phyloP scores from a whole-genome alignment of 2,113 vertebrate genomes.

The Trogon melanurus region DNA sequence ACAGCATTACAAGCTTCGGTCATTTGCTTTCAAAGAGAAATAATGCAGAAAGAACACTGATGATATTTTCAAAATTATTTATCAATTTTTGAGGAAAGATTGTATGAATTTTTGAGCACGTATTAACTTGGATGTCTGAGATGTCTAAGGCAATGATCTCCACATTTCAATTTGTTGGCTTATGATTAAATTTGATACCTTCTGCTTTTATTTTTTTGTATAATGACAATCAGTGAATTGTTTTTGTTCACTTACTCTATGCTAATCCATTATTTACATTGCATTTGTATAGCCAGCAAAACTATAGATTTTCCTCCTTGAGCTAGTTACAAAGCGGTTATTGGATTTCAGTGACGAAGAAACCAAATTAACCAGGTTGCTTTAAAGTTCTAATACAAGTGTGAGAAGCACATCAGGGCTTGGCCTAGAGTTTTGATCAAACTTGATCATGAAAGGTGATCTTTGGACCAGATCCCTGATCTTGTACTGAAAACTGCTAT shows the following conservation, averaged over 20 bases:
- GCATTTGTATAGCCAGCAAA: neutral
- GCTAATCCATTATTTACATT: neutral
- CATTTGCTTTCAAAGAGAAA: neutral
- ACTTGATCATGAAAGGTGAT: neutral
- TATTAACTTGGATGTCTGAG: neutral
- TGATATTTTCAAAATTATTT: neutral
- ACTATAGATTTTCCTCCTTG: neutral
- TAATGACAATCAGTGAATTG: neutral
- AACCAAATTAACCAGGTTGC: neutral
- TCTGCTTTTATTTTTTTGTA: neutral
- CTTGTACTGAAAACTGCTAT: neutral
- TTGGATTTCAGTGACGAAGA: neutral
- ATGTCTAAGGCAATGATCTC: neutral
- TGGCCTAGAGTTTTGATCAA: neutral
- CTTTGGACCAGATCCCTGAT: neutral
- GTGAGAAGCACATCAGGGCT: neutral
- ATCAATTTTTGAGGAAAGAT: neutral
- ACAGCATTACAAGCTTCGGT: neutral
- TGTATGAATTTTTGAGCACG: neutral
- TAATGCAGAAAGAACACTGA: neutral
- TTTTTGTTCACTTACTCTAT: neutral
- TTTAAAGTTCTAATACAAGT: neutral
- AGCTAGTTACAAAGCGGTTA: neutral
- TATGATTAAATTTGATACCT: neutral
- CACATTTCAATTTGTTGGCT: neutral